Evolutionary conservation across 2,113 vertebrate species (phyloP).

Genomic region (Labrus mixtus): DNA sequence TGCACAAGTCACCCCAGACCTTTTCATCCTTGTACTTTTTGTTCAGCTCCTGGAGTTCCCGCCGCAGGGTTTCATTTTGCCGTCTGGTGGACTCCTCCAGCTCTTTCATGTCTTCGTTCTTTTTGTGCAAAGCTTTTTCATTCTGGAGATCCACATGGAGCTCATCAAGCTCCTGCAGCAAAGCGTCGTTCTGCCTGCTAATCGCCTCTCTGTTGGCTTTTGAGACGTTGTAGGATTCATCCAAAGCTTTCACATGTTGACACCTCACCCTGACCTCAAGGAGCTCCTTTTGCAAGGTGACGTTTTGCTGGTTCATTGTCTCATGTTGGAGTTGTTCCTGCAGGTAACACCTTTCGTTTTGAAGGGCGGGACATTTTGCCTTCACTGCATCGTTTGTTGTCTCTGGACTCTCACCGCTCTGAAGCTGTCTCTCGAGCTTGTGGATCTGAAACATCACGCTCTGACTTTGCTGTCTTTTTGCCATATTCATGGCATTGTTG

Average conservation of each 20-base stretch:
- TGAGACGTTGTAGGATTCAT: neutral
- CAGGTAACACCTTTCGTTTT: neutral
- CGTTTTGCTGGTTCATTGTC: neutral
- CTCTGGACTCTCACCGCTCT: no score
- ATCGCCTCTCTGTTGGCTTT: neutral
- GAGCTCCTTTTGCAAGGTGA: neutral
- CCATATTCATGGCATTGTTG: neutral
- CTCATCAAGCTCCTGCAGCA: neutral
- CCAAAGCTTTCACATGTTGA: neutral
- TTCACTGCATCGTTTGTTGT: neutral
- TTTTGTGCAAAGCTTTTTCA: neutral
- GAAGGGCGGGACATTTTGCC: neutral
- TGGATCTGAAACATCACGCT: neutral
- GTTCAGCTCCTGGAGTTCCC: neutral
- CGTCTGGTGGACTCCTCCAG: no score
- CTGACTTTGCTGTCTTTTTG: neutral
- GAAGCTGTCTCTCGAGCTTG: neutral
- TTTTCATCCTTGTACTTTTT: neutral
- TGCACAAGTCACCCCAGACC: neutral
- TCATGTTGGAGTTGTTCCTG: neutral
- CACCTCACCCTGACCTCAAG: neutral
- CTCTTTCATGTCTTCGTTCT: neutral
- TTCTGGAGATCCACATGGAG: neutral
- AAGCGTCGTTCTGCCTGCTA: neutral
- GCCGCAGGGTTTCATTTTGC: neutral